Base-by-base conservation (phyloP, 2,797 vertebrate species). In the Alouatta caraya region DNA sequence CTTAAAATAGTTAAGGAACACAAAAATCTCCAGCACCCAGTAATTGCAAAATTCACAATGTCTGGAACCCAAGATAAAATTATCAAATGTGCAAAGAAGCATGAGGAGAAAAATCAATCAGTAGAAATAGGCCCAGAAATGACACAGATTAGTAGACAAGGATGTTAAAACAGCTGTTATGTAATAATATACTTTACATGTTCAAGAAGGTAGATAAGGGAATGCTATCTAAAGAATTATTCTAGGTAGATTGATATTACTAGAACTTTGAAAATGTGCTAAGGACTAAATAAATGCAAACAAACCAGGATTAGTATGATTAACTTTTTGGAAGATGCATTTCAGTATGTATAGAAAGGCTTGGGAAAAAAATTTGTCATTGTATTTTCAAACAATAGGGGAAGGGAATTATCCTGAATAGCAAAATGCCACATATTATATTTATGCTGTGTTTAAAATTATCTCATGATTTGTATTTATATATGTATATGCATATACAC, bases 351-450 rank as follows among this genome's bases (percentile, higher is more conserved):
- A 95, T 14, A 84, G 42, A 95, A 88, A 88, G 26, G 6, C 70
- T 88, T 95, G 26, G 64, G 33, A 78, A 95, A 94, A 90, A 90
- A 37, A 14, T 17, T 24, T 95, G 17, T 81, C 30, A 72, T 59
- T 88, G 19, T 57, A 61, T 90, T 96, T 95, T 92, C 64, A 92
- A 95, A 61, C 7, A 59, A 75, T 44, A 59, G 67, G 42, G 92
- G 70, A 81, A 88, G 21, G 70, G 87, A 93, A 88, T 90, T 52
- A 96, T 90, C 37, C 39, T 81, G 24, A 95, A 72, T 96, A n/a
- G 24, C 21, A 50, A 97, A 88, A 67, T 64, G 61, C 50, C 86
- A 19, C 86, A 86, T 19, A 91, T 86, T 64, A 82, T 90, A 84
- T 50, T 46, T 92, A 61, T 88, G 48, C 15, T 81, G 22, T 82